Percentiles rank a stretch among this genome's conserved stretches.
These are phyloP conservation scores for Epinotia nisella DNA, from an alignment of 2,888 invertebrate genomes.

Conservation along the genomic window DNA sequence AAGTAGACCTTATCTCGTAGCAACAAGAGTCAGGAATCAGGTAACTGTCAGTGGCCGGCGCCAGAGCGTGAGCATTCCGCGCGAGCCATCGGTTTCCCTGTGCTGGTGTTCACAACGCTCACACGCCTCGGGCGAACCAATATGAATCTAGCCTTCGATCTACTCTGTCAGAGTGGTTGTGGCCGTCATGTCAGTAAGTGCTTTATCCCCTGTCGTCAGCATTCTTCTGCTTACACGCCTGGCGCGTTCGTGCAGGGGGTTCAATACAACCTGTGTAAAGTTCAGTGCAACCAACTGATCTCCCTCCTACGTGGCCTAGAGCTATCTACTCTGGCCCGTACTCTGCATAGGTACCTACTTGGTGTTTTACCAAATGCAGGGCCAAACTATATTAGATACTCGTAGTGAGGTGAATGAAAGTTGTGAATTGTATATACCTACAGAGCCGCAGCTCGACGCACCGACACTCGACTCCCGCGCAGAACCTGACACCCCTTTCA, in stretches of 20 bases:
- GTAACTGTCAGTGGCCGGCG: background rate
- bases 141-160: background rate
- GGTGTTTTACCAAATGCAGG: background rate
- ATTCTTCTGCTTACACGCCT: too few relatives aligned
- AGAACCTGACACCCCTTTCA: conserved; percentile 1
- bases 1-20: conserved; percentile 1
- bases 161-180: background rate
- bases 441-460: background rate
- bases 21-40: background rate
- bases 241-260: background rate
- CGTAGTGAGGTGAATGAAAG: too few relatives aligned
- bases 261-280: background rate
- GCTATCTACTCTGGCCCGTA: background rate
- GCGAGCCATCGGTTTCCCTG: conserved; percentile 5
- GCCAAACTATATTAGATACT: background rate
- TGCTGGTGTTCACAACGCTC: background rate
- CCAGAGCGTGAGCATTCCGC: conserved; percentile 23
- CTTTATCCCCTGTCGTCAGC: background rate
- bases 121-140: background rate
- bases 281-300: background rate
- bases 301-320: background rate
- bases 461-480: conserved; percentile 4
- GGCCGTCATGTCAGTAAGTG: background rate
- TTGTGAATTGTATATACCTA: background rate
- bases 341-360: background rate